Evolutionary conservation across 2,113 vertebrate genomes (phyloP).

Genomic region (Vanacampus margaritifer): DNA sequence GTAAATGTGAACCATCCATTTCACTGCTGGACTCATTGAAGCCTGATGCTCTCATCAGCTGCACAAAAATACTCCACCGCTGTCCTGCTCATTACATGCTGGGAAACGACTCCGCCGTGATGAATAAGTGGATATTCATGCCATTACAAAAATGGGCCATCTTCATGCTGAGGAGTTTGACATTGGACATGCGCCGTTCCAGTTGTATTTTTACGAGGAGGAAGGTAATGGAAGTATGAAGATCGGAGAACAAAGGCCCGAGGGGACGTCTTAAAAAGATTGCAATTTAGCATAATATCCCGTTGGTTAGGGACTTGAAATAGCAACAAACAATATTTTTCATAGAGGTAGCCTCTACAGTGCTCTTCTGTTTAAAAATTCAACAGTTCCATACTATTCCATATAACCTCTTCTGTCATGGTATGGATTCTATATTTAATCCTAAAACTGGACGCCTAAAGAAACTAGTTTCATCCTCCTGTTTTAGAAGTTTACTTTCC

Average conservation of each 20-base stretch:
- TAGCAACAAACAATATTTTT: not conserved
- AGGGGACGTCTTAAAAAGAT: not conserved
- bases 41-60: not conserved
- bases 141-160: slow-evolving; percentile 1
- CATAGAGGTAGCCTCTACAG: not conserved
- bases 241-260: not conserved
- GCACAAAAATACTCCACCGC: not conserved
- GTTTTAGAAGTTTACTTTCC: not conserved
- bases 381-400: too few species aligned
- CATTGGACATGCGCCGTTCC: not conserved
- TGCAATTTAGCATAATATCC: not conserved
- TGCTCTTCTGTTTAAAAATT: not conserved
- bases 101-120: not conserved
- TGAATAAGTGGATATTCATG: slow-evolving; percentile 7
- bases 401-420: too few species aligned
- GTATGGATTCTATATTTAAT: too few species aligned
- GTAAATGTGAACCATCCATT: not conserved
- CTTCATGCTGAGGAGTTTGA: not conserved
- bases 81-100: not conserved
- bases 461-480: not conserved
- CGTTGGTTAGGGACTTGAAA: not conserved
- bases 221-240: not conserved
- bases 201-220: not conserved
- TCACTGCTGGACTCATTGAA: not conserved
- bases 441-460: too few species aligned